Evolutionary conservation across 1,140 invertebrate genomes (phyloP), one percentile per base, ranked within the genome.

Genomic region (Trichogramma pretiosum): DNA sequence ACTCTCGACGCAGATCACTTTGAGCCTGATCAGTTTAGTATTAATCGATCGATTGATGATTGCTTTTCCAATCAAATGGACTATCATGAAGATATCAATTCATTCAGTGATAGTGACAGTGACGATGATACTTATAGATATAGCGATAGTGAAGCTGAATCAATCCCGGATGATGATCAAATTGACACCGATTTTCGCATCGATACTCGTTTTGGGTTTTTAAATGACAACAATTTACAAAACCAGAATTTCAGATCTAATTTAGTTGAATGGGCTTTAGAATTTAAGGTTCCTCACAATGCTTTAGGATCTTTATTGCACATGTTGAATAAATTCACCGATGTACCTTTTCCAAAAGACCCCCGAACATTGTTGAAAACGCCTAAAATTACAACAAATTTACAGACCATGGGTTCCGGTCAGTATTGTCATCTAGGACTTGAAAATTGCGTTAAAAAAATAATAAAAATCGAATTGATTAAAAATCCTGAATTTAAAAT

Each of bases 81-180:
- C n/a, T n/a, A n/a, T n/a, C n/a, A n/a, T n/a, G n/a, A n/a, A n/a
- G n/a, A n/a, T n/a, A n/a, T n/a, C n/a, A n/a, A n/a, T n/a, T n/a
- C n/a, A n/a, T n/a, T n/a, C n/a, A n/a, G n/a, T 28, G 24, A 28
- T 28, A 11, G 5, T 7, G 24, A 28, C 24, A 28, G 24, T 28
- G 5, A 7, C 11, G 11, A 7, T 39, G 11, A 4, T 23, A 22
- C 17, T 44, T 23, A 39, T 24, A 16, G 22, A 11, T 39, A 39
- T 24, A 39, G 37, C 16, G 37, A 39, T 23, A 39, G 37, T 14
- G 37, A 39, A 7, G 37, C 22, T 24, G 37, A 41, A 5, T 23
- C 19, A n/a, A 28, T 41, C 30, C 10, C 16, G 11, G n/a, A 18
- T 37, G n/a, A 18, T 10, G n/a, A 13, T 19, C 9, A 9, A 5